These are phyloP conservation scores for Psephotus haematonotus DNA, from an alignment of 2,113 vertebrate genomes.

Conservation along the genomic window DNA sequence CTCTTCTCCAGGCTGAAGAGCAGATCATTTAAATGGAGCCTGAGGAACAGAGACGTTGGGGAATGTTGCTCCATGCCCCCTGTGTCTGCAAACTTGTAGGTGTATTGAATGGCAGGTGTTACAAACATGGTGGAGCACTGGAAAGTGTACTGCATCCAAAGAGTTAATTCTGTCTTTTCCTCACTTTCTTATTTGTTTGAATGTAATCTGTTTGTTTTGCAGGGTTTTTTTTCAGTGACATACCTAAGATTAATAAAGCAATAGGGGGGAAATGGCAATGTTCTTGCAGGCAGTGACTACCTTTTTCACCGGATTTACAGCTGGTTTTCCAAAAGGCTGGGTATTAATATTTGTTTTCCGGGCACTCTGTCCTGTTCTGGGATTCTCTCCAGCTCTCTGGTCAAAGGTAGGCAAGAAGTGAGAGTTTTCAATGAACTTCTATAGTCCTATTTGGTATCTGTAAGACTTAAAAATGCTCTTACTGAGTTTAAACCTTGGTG, in stretches of 20 bases:
- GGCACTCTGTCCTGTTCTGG: constrained; percentile 81
- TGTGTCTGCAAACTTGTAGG: not conserved
- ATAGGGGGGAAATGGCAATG: constrained; percentile 84
- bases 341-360: constrained; percentile 87
- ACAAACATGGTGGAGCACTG: not conserved
- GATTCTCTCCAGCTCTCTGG: constrained; percentile 78
- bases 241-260: constrained; percentile 87
- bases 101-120: not conserved
- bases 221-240: constrained; percentile 71
- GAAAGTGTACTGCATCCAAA: not conserved
- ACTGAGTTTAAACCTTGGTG: not conserved
- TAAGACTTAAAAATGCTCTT: not conserved
- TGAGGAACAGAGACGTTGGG: no score
- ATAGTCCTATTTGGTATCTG: not conserved
- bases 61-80: not conserved
- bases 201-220: not conserved
- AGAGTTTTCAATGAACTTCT: not conserved
- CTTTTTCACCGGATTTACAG: constrained; percentile 80
- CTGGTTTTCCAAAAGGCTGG: constrained; percentile 84
- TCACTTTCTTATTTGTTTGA: constrained; percentile 22
- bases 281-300: constrained; percentile 80
- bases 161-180: not conserved
- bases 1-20: not conserved
- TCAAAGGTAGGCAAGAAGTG: constrained; percentile 71
- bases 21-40: not conserved